These are phyloP conservation scores for Batillaria attramentaria DNA, from an alignment of 1,140 invertebrate species.

Conservation along the genomic window DNA sequence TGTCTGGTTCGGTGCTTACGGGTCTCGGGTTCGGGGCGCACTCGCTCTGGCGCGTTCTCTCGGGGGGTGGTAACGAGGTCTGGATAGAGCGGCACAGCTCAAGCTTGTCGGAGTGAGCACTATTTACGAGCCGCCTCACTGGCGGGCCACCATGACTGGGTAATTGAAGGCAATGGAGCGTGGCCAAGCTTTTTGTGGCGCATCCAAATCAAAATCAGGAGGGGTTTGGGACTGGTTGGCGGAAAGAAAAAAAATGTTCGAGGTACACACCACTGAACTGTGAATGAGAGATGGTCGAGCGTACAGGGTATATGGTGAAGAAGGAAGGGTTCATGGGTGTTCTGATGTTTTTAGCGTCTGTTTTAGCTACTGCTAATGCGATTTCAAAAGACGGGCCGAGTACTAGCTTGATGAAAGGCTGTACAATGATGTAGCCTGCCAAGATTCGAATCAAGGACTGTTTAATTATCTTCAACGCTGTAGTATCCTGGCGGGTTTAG, in stretches of 20 bases:
- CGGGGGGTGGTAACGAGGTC: slow-evolving; percentile 24
- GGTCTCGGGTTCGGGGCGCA: slow-evolving; percentile 7
- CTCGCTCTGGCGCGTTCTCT: slow-evolving; percentile 20
- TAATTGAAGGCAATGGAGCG: slow-evolving; percentile 29
- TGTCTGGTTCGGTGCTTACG: slow-evolving; percentile 22
- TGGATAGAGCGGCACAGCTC: slow-evolving; percentile 27
- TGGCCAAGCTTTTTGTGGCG: background rate
- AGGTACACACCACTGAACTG: too few species aligned
- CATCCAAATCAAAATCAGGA: background rate
- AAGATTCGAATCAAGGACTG: too few species aligned
- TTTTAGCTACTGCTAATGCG: too few species aligned
- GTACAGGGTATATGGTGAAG: background rate
- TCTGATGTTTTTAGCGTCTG: background rate
- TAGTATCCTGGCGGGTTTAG: too few species aligned
- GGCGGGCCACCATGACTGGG: background rate
- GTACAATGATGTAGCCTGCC: too few species aligned
- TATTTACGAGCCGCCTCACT: slow-evolving; percentile 16
- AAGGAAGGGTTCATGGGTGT: background rate
- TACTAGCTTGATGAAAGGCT: too few species aligned
- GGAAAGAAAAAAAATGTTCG: background rate
- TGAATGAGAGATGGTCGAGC: background rate
- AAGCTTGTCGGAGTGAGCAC: background rate
- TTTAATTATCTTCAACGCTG: too few species aligned
- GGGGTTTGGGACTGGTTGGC: background rate
- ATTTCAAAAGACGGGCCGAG: too few species aligned